Evolutionary conservation across 2,797 vertebrate species (phyloP), one percentile per base, ranked within the genome.

Genomic region (Hemibagrus guttatus): DNA sequence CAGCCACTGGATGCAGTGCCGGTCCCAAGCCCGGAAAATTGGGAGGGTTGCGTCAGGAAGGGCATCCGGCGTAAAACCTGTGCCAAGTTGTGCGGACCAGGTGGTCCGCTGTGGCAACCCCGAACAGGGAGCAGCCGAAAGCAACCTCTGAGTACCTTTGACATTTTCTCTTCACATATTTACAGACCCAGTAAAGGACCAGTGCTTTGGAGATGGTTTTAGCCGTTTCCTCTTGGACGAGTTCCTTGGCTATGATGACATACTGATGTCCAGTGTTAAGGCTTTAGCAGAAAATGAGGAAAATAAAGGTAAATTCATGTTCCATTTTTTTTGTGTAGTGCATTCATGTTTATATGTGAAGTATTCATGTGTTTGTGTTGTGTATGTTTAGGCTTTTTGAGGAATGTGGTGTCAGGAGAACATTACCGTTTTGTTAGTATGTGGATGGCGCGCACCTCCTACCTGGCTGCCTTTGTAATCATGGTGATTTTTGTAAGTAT

Each of bases 341-440:
- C 31, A 7, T 35, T 81, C 71, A 17, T 63, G n/a, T 56, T 0
- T 68, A 31, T 28, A 8, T 66, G 21, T 6, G 16, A 74, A 13
- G 6, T 28, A 23, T 39, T 64, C 8, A 71, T 35, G 46, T 59
- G 11, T 21, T 63, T 7, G 59, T 54, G 56, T 19, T 86, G 39
- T 72, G 35, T 42, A 17, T 86, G 49, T 61, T 58, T 85, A 99
- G 98, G 98, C 23, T 99, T 99, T 91, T 94, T 99, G 71, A 97
- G 98, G 75, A 99, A 99, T 0, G 98, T 99, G 92, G 98, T 99
- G 0, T 99, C 98, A 0, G 98, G 98, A 7, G 98, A 99, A 92
- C 98, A 99, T 91, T 99, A 99, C 86, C 97, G 98, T 78, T 99
- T 99, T 7, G 98, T 99, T 90, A 99, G 98, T 93, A 99, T 99